Conservation (phyloP, 2,888 invertebrate genomes). For the Smittia aterrima region DNA sequence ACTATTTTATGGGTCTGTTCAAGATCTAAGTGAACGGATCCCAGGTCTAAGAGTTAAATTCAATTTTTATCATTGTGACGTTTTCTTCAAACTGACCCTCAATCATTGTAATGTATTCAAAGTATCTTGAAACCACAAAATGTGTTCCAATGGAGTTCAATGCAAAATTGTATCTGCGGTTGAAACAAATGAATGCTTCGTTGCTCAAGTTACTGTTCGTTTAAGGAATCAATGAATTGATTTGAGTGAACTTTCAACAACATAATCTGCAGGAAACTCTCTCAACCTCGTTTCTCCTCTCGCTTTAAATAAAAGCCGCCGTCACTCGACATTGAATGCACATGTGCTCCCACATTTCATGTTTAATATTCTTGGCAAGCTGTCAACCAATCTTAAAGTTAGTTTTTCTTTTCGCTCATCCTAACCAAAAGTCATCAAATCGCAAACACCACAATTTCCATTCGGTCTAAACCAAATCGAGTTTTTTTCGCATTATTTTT, state of each 20-base stretch:
- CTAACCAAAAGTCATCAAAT: conserved; percentile 1
- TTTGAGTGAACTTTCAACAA: too few relatives aligned
- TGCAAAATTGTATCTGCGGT: too few relatives aligned
- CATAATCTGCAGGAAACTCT: too few relatives aligned
- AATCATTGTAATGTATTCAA: neutral
- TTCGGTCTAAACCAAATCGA: neutral
- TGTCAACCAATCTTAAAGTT: conserved; percentile 24
- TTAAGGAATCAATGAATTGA: too few relatives aligned
- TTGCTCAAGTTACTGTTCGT: too few relatives aligned
- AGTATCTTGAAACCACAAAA: neutral
- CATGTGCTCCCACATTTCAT: conserved; percentile 21
- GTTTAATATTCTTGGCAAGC: conserved; percentile 29
- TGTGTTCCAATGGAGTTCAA: neutral
- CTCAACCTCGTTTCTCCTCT: too few relatives aligned
- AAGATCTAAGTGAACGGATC: too few relatives aligned
- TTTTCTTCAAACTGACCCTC: neutral
- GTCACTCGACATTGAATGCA: conserved; percentile 15
- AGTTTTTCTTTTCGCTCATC: neutral
- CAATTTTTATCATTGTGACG: neutral
- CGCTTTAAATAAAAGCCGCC: neutral
- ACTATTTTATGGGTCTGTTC: too few relatives aligned
- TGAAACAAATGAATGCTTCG: too few relatives aligned
- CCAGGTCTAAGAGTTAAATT: too few relatives aligned
- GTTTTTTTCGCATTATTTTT: neutral
- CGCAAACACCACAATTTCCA: neutral